These are phyloP conservation scores for Drosophila picticornis DNA, from an alignment of 2,888 invertebrate species.

Conservation along the genomic window DNA sequence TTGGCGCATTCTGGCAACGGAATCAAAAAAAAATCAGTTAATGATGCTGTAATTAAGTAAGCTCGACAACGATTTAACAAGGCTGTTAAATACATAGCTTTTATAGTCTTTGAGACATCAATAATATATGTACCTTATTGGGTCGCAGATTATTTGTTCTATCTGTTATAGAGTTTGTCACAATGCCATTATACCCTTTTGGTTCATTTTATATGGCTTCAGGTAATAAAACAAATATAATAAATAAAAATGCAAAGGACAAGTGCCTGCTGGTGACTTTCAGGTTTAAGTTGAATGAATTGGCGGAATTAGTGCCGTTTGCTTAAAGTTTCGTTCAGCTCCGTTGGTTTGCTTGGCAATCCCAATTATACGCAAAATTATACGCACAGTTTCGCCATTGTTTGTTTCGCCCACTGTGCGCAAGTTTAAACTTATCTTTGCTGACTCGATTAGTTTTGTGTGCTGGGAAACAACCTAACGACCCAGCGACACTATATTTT, in stretches of 20 bases:
- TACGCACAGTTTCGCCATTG: constrained; percentile 36
- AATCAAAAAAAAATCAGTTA: constrained; percentile 10
- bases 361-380: constrained; percentile 12
- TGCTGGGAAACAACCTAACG: constrained; percentile 13
- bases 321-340: constrained; percentile 58
- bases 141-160: neutral
- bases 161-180: neutral
- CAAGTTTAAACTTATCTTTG: constrained; percentile 16
- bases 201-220: neutral
- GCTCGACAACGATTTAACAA: neutral
- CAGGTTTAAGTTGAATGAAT: constrained; percentile 59
- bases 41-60: neutral
- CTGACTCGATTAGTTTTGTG: constrained; percentile 5
- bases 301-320: constrained; percentile 78
- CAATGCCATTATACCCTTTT: neutral
- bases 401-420: constrained; percentile 13
- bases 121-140: neutral
- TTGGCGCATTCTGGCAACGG: constrained; percentile 18
- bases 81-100: neutral
- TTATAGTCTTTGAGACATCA: neutral
- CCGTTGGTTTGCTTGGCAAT: constrained; percentile 27
- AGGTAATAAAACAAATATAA: neutral
- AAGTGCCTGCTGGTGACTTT: constrained; percentile 9
- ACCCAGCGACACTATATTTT: neutral
- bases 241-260: neutral